A percentile compares a stretch with the other conserved stretches of the same genome.
phyloP scores from a whole-genome alignment of 1,140 invertebrate genomes.

The Leptoteleia sp. region DNA sequence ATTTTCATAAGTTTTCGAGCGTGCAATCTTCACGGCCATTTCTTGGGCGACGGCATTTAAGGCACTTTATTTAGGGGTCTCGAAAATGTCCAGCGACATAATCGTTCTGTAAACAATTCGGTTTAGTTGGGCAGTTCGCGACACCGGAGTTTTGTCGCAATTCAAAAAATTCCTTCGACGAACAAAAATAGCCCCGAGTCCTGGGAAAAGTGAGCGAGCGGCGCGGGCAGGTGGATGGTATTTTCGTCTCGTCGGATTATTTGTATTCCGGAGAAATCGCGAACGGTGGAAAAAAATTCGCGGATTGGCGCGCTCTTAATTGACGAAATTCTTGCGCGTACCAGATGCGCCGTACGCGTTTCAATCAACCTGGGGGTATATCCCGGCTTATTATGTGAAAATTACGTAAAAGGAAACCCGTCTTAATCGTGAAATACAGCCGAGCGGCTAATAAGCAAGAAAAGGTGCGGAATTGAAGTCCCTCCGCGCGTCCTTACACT shows the following conservation, averaged over 20 bases:
- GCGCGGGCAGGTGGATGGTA: slow-evolving; percentile 36
- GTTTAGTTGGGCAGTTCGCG: background rate
- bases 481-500: slow-evolving; percentile 24
- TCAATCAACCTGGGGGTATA: slow-evolving; percentile 44
- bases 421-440: slow-evolving; percentile 54
- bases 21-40: too few relatives aligned
- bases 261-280: slow-evolving; percentile 60
- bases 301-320: slow-evolving; percentile 61
- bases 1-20: too few relatives aligned
- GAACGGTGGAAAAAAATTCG: slow-evolving; percentile 46
- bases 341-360: slow-evolving; percentile 47
- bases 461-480: slow-evolving; percentile 58
- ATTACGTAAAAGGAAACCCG: slow-evolving; percentile 65
- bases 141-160: slow-evolving; percentile 21
- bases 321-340: slow-evolving; percentile 62
- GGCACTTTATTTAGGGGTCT: background rate
- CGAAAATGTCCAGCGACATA: background rate
- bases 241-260: slow-evolving; percentile 55
- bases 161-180: slow-evolving; percentile 47
- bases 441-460: slow-evolving; percentile 59
- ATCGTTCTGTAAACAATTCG: slow-evolving; percentile 14
- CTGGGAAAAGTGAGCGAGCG: slow-evolving; percentile 21
- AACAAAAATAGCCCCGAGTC: slow-evolving; percentile 43
- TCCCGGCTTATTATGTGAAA: slow-evolving; percentile 65
- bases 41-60: too few relatives aligned